Evolutionary conservation across 2,888 invertebrate genomes (phyloP).

Genomic region (Laspeyria flexula): DNA sequence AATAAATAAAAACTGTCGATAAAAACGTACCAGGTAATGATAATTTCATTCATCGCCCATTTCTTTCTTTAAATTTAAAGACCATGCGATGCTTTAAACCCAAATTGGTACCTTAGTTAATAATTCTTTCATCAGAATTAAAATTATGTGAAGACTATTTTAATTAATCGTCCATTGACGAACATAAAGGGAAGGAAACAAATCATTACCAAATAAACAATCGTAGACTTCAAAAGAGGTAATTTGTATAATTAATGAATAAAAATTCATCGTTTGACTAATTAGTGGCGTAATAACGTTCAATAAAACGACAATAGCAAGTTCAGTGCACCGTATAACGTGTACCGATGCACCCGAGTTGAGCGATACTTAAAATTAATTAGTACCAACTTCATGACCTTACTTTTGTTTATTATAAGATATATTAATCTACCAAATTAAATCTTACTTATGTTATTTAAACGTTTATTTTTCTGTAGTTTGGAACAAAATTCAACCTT

Average conservation of each 20-base stretch:
- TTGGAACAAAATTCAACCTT: too few relatives aligned
- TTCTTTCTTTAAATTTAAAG: too few relatives aligned
- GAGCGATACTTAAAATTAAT: constrained; percentile 32
- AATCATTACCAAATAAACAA: background rate
- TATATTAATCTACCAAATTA: too few relatives aligned
- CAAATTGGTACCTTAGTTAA: too few relatives aligned
- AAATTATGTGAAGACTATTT: too few relatives aligned
- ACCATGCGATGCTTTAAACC: too few relatives aligned
- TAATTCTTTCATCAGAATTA: too few relatives aligned
- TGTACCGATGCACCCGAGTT: constrained; percentile 15
- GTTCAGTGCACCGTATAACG: constrained; percentile 30
- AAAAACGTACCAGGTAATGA: too few relatives aligned
- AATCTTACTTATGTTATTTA: too few relatives aligned
- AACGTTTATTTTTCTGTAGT: too few relatives aligned
- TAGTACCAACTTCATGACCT: constrained; percentile 11
- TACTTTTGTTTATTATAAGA: constrained; percentile 1
- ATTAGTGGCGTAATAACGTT: constrained; percentile 15
- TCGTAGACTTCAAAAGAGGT: constrained; percentile 6
- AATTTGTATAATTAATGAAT: constrained; percentile 14
- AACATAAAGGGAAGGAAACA: background rate
- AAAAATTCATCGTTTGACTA: constrained; percentile 11
- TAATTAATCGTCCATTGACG: background rate
- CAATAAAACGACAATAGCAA: constrained; percentile 7
- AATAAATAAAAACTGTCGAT: too few relatives aligned
- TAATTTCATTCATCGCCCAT: too few relatives aligned